phyloP scores from a whole-genome alignment of 1,140 invertebrate species.

The Drosophila sturtevanti region DNA sequence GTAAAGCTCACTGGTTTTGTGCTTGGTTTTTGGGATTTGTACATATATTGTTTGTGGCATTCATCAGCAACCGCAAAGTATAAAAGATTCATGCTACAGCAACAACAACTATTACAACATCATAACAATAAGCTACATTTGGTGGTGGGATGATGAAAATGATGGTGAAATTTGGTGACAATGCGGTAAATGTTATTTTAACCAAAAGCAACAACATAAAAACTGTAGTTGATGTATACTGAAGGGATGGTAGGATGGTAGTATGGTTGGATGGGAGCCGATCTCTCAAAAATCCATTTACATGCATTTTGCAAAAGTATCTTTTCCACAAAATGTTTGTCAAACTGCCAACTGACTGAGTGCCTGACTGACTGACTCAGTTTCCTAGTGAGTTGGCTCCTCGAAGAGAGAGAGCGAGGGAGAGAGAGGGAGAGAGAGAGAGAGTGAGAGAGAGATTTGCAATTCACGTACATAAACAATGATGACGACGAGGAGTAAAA shows the following conservation, averaged over 20 bases:
- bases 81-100: not conserved
- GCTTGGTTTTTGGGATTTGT: not conserved
- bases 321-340: conserved; percentile 53
- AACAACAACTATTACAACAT: not conserved
- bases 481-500: conserved; percentile 21
- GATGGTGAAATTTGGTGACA: conserved; percentile 35
- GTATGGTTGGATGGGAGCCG: not conserved
- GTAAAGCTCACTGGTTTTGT: not conserved
- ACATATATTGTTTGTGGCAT: not conserved
- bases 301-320: conserved; percentile 14
- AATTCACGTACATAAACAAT: conserved; percentile 69
- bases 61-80: not conserved
- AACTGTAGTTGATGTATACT: conserved; percentile 10
- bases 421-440: conserved; percentile 14
- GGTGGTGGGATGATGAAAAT: not conserved
- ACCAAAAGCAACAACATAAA: conserved; percentile 22
- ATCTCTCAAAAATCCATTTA: not conserved
- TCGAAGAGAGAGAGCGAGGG: conserved; percentile 11
- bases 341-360: conserved; percentile 39
- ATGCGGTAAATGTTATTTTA: conserved; percentile 53
- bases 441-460: conserved; percentile 45
- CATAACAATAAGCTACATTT: not conserved
- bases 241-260: not conserved
- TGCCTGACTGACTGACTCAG: conserved; percentile 24
- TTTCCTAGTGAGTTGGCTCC: not conserved